Evolutionary conservation across 1,140 invertebrate genomes (phyloP).

Genomic region (Pissodes strobi): DNA sequence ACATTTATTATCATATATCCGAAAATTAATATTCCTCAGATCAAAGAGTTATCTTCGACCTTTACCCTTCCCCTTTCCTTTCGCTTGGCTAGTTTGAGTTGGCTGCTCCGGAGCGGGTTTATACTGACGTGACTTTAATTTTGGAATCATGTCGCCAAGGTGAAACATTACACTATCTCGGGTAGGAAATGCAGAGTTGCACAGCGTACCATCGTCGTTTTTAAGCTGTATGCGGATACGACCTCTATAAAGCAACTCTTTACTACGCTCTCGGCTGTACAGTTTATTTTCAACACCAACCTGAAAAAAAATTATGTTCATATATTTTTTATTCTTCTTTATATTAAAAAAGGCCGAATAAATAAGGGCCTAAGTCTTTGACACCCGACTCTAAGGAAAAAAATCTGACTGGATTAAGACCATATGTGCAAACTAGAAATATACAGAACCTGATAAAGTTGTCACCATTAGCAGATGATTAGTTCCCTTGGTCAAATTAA

Average conservation of each 20-base stretch:
- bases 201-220: slow-evolving; percentile 85
- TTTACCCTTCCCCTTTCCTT: slow-evolving; percentile 51
- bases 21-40: too few relatives aligned
- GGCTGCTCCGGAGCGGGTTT: slow-evolving; percentile 45
- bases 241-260: slow-evolving; percentile 81
- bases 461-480: too few relatives aligned
- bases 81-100: slow-evolving; percentile 31
- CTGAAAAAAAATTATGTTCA: too few relatives aligned
- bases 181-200: slow-evolving; percentile 74
- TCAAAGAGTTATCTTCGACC: slow-evolving; percentile 46
- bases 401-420: too few relatives aligned
- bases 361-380: too few relatives aligned
- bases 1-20: too few relatives aligned
- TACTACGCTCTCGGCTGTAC: slow-evolving; percentile 89
- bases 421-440: too few relatives aligned
- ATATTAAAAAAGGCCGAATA: too few relatives aligned
- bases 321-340: too few relatives aligned
- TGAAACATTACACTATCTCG: slow-evolving; percentile 78
- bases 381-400: too few relatives aligned
- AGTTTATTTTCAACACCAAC: slow-evolving; percentile 93
- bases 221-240: slow-evolving; percentile 90
- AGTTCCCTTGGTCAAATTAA: too few relatives aligned
- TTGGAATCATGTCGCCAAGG: slow-evolving; percentile 86
- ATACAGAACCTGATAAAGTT: too few relatives aligned
- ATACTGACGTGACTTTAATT: slow-evolving; percentile 78